Evolutionary conservation across 2,797 vertebrate genomes (phyloP).

Genomic region (Ispidina picta): DNA sequence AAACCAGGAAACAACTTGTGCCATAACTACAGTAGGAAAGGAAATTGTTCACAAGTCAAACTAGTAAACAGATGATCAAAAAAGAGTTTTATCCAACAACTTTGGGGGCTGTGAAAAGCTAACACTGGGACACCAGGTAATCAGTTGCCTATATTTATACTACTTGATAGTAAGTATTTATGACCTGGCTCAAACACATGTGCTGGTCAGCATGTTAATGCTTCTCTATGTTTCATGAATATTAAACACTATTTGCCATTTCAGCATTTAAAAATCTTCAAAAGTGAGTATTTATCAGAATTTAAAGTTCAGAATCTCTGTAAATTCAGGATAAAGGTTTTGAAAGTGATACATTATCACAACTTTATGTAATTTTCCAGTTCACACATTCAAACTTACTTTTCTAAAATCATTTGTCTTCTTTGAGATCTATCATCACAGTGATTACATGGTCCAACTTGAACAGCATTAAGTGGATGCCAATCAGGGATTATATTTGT

Average conservation of each 20-base stretch:
- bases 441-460: conserved; percentile 82
- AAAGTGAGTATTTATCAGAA: not conserved
- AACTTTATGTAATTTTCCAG: not conserved
- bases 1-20: not conserved
- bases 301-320: not conserved
- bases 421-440: conserved; percentile 84
- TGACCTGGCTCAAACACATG: not conserved
- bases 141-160: not conserved
- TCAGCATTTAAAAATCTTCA: not conserved
- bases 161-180: not conserved
- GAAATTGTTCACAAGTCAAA: not conserved
- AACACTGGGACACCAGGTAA: not conserved
- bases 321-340: not conserved
- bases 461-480: conserved; percentile 87
- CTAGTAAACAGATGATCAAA: not conserved
- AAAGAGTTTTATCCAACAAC: not conserved
- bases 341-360: not conserved
- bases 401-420: conserved; percentile 85
- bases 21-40: not conserved
- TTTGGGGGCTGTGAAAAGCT: not conserved
- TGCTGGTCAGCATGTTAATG: not conserved
- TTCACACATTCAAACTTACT: conserved; percentile 75
- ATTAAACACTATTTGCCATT: not conserved
- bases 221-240: not conserved
- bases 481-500: conserved; percentile 85